Evolutionary conservation across 2,888 invertebrate genomes (phyloP), one percentile per base, ranked within the genome.

Genomic region (Phrixothrix hirtus): DNA sequence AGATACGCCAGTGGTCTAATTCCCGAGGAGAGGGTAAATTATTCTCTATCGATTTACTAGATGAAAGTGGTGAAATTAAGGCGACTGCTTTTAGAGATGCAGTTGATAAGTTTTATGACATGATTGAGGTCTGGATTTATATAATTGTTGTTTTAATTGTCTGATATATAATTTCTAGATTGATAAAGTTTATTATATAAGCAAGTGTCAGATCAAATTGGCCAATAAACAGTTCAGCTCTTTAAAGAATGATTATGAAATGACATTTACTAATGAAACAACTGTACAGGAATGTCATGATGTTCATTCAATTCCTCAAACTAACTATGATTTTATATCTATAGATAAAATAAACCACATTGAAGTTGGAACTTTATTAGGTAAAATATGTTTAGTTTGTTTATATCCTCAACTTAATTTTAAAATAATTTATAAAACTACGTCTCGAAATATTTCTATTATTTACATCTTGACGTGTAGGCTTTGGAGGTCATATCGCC

Each of bases 201-300:
- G 89, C 34, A 87, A 87, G 55, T 92, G 90, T 57, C 79, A 81
- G 34, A 75, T 98, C n/a, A 97, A 97, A 73, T 84, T 91, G 1
- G 97, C 98, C 0, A 97, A 99, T 75, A 96, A 95, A 70, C 88
- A 91, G 69, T 99, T 82, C 74, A 82, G 83, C 21, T 82, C 79
- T 26, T 74, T 95, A 3, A 90, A 91, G 60, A 95, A 97, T 71
- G 97, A 98, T 71, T 99, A 97, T 68, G 99, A 99, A 75, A 89
- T 99, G 87, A 88, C 92, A 1, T 85, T 97, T 67, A 85, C 79
- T 7, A 75, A 77, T 4, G 94, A 96, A 1, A 70, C 71, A 2
- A 48, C 72, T 2, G 64, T 75, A 32, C 70, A 74, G 57, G 72
- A 72, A 42, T 75, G 75, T 47, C 41, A 52, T 4, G 71, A 71